Conservation (phyloP, 2,113 vertebrate species). For the Peromyscus maniculatus region DNA sequence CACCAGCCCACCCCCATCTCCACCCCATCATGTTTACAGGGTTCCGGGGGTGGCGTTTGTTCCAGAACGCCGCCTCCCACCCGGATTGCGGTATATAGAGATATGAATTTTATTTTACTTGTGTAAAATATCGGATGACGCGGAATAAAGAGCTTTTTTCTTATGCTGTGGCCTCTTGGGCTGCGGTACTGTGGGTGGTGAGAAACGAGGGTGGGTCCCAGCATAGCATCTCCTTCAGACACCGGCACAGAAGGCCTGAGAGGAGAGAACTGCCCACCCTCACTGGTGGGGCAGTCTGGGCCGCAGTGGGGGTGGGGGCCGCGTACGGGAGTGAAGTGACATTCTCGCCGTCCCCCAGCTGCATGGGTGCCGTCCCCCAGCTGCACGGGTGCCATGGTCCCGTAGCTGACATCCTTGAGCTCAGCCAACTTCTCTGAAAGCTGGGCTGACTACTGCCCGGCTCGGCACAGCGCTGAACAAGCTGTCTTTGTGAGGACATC, state of each 20-base stretch:
- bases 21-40: slow-evolving; percentile 91
- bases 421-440: too few species aligned
- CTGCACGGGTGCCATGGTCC: neutral
- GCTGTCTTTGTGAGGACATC: neutral
- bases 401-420: neutral
- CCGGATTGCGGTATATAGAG: slow-evolving; percentile 94
- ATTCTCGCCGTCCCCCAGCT: neutral
- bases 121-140: slow-evolving; percentile 96
- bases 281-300: neutral
- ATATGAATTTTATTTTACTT: slow-evolving; percentile 99
- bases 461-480: neutral
- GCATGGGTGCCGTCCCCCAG: too few species aligned
- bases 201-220: neutral
- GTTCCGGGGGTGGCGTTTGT: slow-evolving; percentile 91
- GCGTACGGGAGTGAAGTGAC: neutral
- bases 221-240: neutral
- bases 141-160: slow-evolving; percentile 94
- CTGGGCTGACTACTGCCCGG: neutral
- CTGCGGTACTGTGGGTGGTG: slow-evolving; percentile 28
- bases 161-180: slow-evolving; percentile 76
- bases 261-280: neutral
- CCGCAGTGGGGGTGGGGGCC: neutral
- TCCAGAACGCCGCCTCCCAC: slow-evolving; percentile 93
- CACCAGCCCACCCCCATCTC: slow-evolving; percentile 85
- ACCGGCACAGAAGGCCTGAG: neutral